Conservation (phyloP, 1,140 invertebrate genomes). For the Oppia nitens region DNA sequence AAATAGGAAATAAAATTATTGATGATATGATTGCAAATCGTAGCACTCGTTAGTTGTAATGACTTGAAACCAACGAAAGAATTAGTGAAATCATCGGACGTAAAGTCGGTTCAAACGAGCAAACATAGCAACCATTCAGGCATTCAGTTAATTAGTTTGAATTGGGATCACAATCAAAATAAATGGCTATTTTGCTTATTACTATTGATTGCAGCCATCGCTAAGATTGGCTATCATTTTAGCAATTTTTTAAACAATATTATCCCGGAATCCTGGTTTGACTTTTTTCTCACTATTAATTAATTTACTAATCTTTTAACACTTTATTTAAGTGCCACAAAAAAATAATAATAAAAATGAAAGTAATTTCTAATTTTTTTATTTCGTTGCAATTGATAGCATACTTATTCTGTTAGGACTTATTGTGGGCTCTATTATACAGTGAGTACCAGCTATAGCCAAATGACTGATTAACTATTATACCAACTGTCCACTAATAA, state of each 20-base stretch:
- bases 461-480: no score
- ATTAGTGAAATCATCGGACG: background rate
- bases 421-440: background rate
- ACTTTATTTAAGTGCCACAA: no score
- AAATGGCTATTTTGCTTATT: background rate
- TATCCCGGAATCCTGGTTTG: slow-evolving; percentile 9
- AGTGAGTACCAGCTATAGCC: background rate
- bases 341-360: no score
- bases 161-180: background rate
- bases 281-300: background rate
- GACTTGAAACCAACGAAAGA: no score
- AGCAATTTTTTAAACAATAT: background rate
- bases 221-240: slow-evolving; percentile 5
- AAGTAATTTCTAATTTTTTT: no score
- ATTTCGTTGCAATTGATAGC: no score
- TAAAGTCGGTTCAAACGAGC: background rate
- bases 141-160: background rate
- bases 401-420: background rate
- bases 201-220: background rate
- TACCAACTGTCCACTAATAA: background rate
- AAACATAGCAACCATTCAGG: background rate
- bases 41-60: no score
- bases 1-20: no score
- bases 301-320: background rate
- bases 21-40: no score